These are phyloP conservation scores for Hypotaenidia okinawae DNA, from an alignment of 2,797 vertebrate genomes.

Conservation along the genomic window DNA sequence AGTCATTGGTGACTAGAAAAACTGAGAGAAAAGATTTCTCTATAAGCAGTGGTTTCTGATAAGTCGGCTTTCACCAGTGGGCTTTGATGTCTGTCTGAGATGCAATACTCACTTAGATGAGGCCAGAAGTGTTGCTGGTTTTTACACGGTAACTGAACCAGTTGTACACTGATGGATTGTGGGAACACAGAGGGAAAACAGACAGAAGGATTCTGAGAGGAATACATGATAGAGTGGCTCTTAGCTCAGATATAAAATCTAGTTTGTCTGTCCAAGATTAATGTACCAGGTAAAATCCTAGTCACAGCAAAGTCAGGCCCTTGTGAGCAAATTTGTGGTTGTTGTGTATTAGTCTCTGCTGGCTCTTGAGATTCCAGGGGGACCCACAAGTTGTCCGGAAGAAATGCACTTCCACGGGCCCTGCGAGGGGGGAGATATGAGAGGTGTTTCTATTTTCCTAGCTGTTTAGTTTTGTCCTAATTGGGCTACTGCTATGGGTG, in stretches of 20 bases:
- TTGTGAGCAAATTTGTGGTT: not conserved
- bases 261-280: not conserved
- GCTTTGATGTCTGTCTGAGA: not conserved
- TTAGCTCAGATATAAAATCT: not conserved
- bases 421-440: not conserved
- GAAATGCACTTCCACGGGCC: not conserved
- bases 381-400: not conserved
- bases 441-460: constrained; percentile 21
- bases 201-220: not conserved
- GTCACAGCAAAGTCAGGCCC: not conserved
- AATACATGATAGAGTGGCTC: not conserved
- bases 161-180: not conserved
- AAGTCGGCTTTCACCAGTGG: not conserved
- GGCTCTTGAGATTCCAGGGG: not conserved
- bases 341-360: not conserved
- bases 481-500: constrained; percentile 18
- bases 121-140: not conserved
- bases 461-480: constrained; percentile 17
- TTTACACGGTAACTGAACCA: not conserved
- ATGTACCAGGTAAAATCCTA: not conserved
- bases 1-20: not conserved
- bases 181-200: not conserved
- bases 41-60: not conserved
- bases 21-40: not conserved
- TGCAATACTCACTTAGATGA: not conserved